phyloP scores from a whole-genome alignment of 2,888 invertebrate species.

The Prosapia bicincta region DNA sequence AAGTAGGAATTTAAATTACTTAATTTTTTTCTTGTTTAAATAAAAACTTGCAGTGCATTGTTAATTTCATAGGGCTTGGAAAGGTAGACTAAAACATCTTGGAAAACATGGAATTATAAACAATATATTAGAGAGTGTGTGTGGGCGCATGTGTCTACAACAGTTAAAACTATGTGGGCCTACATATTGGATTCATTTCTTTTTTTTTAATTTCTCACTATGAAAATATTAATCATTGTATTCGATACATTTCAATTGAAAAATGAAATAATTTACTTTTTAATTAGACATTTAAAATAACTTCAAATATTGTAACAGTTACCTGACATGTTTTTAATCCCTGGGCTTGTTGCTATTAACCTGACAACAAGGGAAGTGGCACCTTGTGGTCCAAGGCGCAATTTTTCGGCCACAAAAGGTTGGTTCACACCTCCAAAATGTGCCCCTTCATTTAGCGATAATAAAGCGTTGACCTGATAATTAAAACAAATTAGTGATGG shows the following conservation, averaged over 20 bases:
- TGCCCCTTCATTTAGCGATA: constrained; percentile 62
- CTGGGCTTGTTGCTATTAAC: constrained; percentile 60
- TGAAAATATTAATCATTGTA: neutral
- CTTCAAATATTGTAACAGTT: constrained; percentile 38
- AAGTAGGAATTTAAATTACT: too few relatives aligned
- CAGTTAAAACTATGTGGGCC: too few relatives aligned
- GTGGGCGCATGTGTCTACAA: too few relatives aligned
- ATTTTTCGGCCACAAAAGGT: constrained; percentile 60
- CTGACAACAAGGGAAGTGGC: constrained; percentile 63
- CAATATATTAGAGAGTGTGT: too few relatives aligned
- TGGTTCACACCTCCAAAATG: constrained; percentile 63
- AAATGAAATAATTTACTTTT: neutral
- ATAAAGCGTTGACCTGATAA: constrained; percentile 62
- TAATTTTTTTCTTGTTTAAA: too few relatives aligned
- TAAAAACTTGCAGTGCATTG: too few relatives aligned
- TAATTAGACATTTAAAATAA: neutral
- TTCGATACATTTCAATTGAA: constrained; percentile 3
- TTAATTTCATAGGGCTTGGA: too few relatives aligned
- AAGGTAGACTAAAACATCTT: too few relatives aligned
- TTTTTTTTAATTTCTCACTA: too few relatives aligned
- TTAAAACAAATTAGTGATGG: too few relatives aligned
- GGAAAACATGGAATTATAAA: too few relatives aligned
- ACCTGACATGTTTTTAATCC: constrained; percentile 65
- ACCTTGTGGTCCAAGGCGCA: constrained; percentile 61
- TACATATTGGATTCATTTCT: too few relatives aligned